A percentile compares a stretch with the other conserved stretches of the same genome.
phyloP scores from a whole-genome alignment of 2,113 vertebrate genomes.

The Pelobates fuscus region DNA sequence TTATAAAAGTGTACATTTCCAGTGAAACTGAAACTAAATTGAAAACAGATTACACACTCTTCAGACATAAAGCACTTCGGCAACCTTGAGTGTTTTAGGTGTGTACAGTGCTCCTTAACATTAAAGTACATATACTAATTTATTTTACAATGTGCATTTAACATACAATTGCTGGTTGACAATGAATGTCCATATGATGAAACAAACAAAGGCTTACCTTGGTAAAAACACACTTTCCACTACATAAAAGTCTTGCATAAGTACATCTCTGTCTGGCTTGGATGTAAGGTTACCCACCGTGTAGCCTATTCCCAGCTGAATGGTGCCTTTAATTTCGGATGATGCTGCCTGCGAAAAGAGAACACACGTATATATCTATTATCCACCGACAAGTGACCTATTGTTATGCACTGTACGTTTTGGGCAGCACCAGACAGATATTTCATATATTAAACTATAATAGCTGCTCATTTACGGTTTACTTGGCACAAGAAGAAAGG shows the following conservation, averaged over 20 bases:
- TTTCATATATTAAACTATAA: conserved; percentile 2
- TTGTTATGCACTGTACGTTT: not conserved
- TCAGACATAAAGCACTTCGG: too few relatives aligned
- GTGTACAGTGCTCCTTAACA: too few relatives aligned
- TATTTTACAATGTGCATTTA: too few relatives aligned
- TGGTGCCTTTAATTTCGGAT: conserved; percentile 88
- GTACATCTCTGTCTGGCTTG: conserved; percentile 93
- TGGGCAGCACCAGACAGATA: not conserved
- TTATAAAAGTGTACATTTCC: too few relatives aligned
- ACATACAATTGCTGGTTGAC: too few relatives aligned
- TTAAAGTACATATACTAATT: too few relatives aligned
- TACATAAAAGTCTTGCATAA: conserved; percentile 98
- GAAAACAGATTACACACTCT: too few relatives aligned
- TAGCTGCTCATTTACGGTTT: not conserved
- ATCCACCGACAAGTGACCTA: conserved; percentile 34
- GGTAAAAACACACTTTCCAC: conserved; percentile 94
- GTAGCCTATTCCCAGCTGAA: conserved; percentile 93
- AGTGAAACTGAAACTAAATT: too few relatives aligned
- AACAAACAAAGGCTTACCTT: too few relatives aligned
- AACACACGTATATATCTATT: conserved; percentile 48
- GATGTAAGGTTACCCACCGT: conserved; percentile 93
- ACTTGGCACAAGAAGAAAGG: not conserved
- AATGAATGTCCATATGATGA: too few relatives aligned
- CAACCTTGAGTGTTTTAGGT: too few relatives aligned
- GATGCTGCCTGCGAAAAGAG: conserved; percentile 81